Evolutionary conservation across 2,113 vertebrate species (phyloP).

Genomic region (Rhinichthys klamathensis): DNA sequence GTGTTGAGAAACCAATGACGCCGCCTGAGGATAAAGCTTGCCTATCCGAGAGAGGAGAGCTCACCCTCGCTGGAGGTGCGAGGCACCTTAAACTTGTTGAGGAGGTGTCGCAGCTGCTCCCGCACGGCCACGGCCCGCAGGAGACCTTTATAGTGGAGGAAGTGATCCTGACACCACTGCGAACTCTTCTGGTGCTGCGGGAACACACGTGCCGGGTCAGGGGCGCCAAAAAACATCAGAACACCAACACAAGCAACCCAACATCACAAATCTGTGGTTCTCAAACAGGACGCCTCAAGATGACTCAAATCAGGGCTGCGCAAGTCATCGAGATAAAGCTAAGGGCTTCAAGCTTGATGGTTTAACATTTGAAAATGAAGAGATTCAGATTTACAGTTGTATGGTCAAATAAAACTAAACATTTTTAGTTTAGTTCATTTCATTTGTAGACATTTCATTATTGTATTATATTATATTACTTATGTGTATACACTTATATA

Average conservation of each 20-base stretch:
- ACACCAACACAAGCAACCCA: neutral
- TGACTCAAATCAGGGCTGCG: neutral
- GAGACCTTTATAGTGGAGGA: slow-evolving; percentile 97
- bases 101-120: slow-evolving; percentile 93
- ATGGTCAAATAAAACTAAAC: no score
- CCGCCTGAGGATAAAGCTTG: neutral
- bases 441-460: no score
- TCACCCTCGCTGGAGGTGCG: slow-evolving; percentile 94
- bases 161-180: slow-evolving; percentile 97
- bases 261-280: neutral
- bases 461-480: no score
- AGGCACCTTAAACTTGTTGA: slow-evolving; percentile 95
- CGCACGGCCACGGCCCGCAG: slow-evolving; percentile 88
- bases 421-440: no score
- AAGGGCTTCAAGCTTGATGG: no score
- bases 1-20: no score
- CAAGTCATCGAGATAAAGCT: no score
- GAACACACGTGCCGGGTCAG: neutral
- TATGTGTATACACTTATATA: no score
- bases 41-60: neutral
- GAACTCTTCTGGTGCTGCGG: slow-evolving; percentile 96
- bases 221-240: no score
- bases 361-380: no score
- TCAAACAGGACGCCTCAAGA: neutral
- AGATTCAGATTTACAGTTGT: no score